Evolutionary conservation across 2,888 invertebrate genomes (phyloP), one percentile per base, ranked within the genome.

Genomic region (Synergus itoensis): DNA sequence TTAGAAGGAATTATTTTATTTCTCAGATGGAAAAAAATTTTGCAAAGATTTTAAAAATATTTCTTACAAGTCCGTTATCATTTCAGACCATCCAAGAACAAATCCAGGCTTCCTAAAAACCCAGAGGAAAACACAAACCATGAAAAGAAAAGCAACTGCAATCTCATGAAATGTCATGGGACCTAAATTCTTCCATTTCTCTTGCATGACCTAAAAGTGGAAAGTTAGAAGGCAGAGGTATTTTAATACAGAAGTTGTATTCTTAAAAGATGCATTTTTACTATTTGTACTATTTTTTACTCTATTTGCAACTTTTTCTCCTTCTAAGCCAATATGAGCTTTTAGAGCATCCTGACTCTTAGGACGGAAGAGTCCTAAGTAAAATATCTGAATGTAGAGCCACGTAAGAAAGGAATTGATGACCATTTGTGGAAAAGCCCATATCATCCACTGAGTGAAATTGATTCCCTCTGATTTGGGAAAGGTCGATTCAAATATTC

Each of bases 91-190:
- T 14, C 95, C 95, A 0, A 91, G 89, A 1, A 94, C 90, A 80
- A 94, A 93, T 76, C 94, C 93, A 0, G 95, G 95, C 77, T 93
- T 92, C 21, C 94, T 92, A 80, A 94, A 93, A 80, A 95, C 90
- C 95, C 95, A 95, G 5, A 95, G 89, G 0, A 93, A 41, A 0
- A 94, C 92, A 60, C 94, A 90, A 1, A 92, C 12, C 0, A 92
- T 69, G 85, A 95, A 95, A 4, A 93, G 84, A 0, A 85, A 4
- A 0, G 88, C 81, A 1, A 93, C 92, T 16, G 85, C 86, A 1
- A 81, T 82, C 86, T 94, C 93, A 80, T 93, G 92, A 81, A 92
- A 93, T 21, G 89, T 89, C 83, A 93, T 90, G 0, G 87, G 87
- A 0, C 94, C 94, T 9, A 94, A 84, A 62, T 92, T 92, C 0